Conservation (phyloP, 2,113 vertebrate species). For the Astur gentilis region DNA sequence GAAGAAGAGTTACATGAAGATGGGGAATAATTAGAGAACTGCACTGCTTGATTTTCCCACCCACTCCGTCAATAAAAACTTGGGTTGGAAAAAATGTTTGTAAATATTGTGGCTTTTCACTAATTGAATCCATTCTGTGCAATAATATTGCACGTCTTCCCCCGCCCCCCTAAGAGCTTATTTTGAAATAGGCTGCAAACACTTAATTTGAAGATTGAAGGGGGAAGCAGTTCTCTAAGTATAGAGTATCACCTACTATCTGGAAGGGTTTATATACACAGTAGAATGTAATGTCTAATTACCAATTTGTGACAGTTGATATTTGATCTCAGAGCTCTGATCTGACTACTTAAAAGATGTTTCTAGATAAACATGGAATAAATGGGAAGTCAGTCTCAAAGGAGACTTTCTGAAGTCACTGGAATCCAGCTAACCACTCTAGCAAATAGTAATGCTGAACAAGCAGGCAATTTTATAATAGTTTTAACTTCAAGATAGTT, state of each 20-base stretch:
- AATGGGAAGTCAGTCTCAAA: not conserved
- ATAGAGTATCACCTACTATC: not conserved
- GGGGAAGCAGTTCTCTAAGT: not conserved
- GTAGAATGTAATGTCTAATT: not conserved
- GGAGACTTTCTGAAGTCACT: not conserved
- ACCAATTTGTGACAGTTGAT: not conserved
- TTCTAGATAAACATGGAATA: not conserved
- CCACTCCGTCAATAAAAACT: not conserved
- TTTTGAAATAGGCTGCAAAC: not conserved
- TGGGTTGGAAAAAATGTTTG: not conserved
- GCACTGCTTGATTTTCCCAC: not conserved
- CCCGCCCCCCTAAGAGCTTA: rapidly evolving
- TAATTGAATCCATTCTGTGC: not conserved
- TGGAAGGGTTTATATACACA: not conserved
- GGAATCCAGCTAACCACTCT: not conserved
- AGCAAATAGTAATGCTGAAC: not conserved
- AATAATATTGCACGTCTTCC: not conserved
- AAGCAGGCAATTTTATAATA: not conserved
- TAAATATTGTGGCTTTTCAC: not conserved
- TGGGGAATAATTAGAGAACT: not conserved
- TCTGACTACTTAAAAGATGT: not conserved
- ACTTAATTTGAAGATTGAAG: not conserved
- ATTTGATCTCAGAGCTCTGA: not conserved
- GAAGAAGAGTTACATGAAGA: not conserved
- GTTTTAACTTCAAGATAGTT: not conserved